phyloP scores from a whole-genome alignment of 2,888 invertebrate genomes.

The Leptopterna dolabrata region DNA sequence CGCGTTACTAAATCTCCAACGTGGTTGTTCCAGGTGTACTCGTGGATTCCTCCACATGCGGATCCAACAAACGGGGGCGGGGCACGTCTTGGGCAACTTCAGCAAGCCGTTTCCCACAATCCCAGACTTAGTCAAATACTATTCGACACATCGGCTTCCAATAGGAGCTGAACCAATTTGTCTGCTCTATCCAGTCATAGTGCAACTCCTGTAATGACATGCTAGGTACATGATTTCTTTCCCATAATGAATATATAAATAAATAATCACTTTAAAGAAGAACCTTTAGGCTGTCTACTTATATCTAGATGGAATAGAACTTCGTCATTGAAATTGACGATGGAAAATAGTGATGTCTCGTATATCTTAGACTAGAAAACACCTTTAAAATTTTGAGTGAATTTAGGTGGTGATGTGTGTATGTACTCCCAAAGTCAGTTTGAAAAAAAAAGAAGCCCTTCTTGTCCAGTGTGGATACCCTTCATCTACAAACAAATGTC shows the following conservation, averaged over 20 bases:
- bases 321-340: neutral
- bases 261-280: neutral
- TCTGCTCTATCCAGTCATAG: slow-evolving; percentile 89
- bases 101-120: slow-evolving; percentile 92
- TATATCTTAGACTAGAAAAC: neutral
- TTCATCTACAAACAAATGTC: no score
- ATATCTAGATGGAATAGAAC: neutral
- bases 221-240: neutral
- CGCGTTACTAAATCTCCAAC: no score
- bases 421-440: no score
- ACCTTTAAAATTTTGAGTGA: no score
- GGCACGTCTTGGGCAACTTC: slow-evolving; percentile 90
- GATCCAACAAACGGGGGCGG: slow-evolving; percentile 77
- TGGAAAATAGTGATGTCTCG: neutral
- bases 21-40: slow-evolving; percentile 77
- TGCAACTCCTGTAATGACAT: slow-evolving; percentile 75
- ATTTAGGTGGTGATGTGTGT: no score
- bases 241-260: neutral
- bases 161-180: slow-evolving; percentile 98
- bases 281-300: slow-evolving; percentile 1
- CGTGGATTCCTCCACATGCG: slow-evolving; percentile 98
- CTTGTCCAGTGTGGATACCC: no score
- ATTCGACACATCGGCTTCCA: slow-evolving; percentile 91
- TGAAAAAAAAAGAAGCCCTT: no score
- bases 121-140: slow-evolving; percentile 95